Conservation (phyloP, 2,113 vertebrate species). For the Fulica atra region DNA sequence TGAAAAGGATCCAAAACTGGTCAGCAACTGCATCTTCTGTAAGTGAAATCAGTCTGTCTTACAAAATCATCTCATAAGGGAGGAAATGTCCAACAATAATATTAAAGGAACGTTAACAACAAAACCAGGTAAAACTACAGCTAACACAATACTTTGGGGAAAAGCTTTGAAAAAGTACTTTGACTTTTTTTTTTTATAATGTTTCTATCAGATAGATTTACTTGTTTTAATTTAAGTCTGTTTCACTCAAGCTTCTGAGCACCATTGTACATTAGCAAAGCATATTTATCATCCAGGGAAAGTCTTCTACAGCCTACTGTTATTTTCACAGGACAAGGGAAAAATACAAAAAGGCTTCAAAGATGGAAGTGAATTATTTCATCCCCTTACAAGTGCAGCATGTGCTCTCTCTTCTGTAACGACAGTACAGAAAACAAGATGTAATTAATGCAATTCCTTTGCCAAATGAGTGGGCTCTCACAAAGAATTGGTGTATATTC, state of each 20-base stretch:
- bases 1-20: neutral
- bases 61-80: neutral
- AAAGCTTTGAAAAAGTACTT: neutral
- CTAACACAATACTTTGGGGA: neutral
- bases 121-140: neutral
- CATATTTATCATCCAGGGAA: neutral
- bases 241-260: neutral
- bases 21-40: neutral
- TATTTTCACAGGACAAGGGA: neutral
- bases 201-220: neutral
- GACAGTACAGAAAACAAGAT: slow-evolving; percentile 18
- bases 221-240: neutral
- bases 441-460: slow-evolving; percentile 48
- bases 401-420: slow-evolving; percentile 25
- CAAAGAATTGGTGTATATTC: slow-evolving; percentile 17
- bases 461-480: slow-evolving; percentile 34
- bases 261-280: neutral
- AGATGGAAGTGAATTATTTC: slow-evolving; percentile 1
- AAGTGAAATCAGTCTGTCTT: neutral
- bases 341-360: slow-evolving; percentile 19
- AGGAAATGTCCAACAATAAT: neutral
- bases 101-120: neutral
- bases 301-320: neutral
- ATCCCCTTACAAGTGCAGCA: neutral
- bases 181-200: neutral